phyloP scores from a whole-genome alignment of 2,888 invertebrate genomes.

The Chaetogeoica ovagalla region DNA sequence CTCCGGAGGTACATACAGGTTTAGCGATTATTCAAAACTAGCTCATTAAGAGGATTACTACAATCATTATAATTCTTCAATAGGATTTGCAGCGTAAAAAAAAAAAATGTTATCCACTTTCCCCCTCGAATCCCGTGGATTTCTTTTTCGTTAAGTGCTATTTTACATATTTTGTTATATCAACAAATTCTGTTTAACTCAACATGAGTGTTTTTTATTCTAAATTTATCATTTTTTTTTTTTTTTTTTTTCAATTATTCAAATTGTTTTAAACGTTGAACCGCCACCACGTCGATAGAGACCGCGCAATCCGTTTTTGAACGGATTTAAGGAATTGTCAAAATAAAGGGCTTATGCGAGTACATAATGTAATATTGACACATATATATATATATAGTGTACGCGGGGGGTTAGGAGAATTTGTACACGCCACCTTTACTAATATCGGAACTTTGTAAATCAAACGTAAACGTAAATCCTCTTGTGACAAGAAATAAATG shows the following conservation, averaged over 20 bases:
- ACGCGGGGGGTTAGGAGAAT: background rate
- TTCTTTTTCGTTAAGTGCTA: background rate
- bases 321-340: constrained; percentile 21
- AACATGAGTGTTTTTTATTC: background rate
- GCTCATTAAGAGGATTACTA: background rate
- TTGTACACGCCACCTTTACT: constrained; percentile 19
- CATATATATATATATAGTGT: no score
- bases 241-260: background rate
- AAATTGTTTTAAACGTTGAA: background rate
- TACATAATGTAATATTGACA: background rate
- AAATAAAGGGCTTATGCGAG: constrained; percentile 21
- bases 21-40: constrained; percentile 9
- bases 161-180: background rate
- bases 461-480: constrained; percentile 28
- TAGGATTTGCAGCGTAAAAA: background rate
- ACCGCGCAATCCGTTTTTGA: background rate
- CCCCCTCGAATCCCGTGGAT: background rate
- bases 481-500: constrained; percentile 25
- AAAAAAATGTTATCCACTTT: background rate
- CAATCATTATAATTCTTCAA: background rate
- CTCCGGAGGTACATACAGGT: background rate
- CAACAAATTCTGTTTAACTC: background rate
- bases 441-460: constrained; percentile 19
- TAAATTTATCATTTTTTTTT: background rate
- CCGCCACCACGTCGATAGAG: background rate